Base-by-base conservation (phyloP, 1,140 invertebrate species). In the Drosophila pruinosa region DNA sequence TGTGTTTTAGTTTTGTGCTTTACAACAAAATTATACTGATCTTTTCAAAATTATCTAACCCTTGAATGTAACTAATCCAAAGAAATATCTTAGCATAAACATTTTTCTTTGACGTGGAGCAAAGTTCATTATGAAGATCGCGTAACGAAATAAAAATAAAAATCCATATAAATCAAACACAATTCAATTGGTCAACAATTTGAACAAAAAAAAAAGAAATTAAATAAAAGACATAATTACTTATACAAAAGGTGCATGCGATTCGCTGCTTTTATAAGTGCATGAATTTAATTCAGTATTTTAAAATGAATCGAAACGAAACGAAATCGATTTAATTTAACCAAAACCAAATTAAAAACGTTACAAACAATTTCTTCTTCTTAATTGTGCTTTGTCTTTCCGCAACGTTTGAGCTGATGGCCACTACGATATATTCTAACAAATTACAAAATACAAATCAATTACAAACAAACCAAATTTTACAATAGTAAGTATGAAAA, bases 341-440 rank as follows among this genome's bases (percentile, higher is more conserved):
- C 58, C 41, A 69, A 73, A 65, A 63, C 39, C 14, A 64, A 69
- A 59, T 53, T 59, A 58, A 58, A 70, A 62, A 62, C 63, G 68
- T 86, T 82, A 79, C 64, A 82, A 88, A 80, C 58, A 83, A 82
- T 83, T 80, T 83, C 73, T 91, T 83, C 81, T 89, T 91, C 78
- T 88, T 89, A 82, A 89, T 91, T 91, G 90, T 91, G 90, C 85
- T 91, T 91, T 91, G 90, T 91, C 90, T 91, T 91, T 91, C 90
- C 90, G 90, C 90, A 91, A 91, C 90, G 90, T 91, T 91, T 91
- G 90, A 91, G 90, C 90, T 91, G 90, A 91, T 91, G 90, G 90
- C 90, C 90, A 89, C 90, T 88, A 79, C 82, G 89, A 90, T 89
- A 91, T 78, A 89, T 89, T 88, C 68, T 88, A 88, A 88, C 72